Evolutionary conservation across 2,113 vertebrate species (phyloP), one percentile per base, ranked within the genome.

Genomic region (Orientallactaga bullata): DNA sequence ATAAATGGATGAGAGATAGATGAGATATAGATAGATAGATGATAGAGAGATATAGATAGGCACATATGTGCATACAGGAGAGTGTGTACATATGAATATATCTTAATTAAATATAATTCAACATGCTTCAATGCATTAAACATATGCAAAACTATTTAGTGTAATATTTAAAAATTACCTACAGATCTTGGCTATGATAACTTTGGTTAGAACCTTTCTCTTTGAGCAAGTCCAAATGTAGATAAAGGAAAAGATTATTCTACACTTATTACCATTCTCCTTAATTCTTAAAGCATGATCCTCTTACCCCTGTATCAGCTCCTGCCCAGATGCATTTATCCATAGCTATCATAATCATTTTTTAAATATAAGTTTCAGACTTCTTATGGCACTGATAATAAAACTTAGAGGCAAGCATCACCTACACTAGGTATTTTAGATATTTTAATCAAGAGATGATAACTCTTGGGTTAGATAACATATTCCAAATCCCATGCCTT

Each of bases 181-280:
- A 60, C 37, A 58, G 2, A 69, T n/a, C 15, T 82, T 81, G 93
- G 42, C 8, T 89, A n/a, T 42, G 82, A 12, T 82, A 80, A 91
- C 21, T 83, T 90, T 78, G 21, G 58, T 65, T 81, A 90, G 72
- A 66, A 35, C 30, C 73, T 68, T 78, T 3, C 4, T 90, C 7
- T 84, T 90, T 24, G 20, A 85, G 39, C 85, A 92, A 90, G n/a
- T 63, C 32, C 37, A 90, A 95, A 68, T 85, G 55, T 61, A 5
- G n/a, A 76, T 35, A 77, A 88, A 72, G 63, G 18, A n/a, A 51
- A 37, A 82, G 16, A 7, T 1, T 26, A 87, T 69, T 73, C 51
- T 71, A 2, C 26, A 23, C 37, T 95, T 85, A 78, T 13, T 58
- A 89, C 17, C 6, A 88, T 71, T 91, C 89, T 69, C 20, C 18